These are phyloP conservation scores for Turdus rufiventris DNA, from an alignment of 2,113 vertebrate species.

Conservation along the genomic window DNA sequence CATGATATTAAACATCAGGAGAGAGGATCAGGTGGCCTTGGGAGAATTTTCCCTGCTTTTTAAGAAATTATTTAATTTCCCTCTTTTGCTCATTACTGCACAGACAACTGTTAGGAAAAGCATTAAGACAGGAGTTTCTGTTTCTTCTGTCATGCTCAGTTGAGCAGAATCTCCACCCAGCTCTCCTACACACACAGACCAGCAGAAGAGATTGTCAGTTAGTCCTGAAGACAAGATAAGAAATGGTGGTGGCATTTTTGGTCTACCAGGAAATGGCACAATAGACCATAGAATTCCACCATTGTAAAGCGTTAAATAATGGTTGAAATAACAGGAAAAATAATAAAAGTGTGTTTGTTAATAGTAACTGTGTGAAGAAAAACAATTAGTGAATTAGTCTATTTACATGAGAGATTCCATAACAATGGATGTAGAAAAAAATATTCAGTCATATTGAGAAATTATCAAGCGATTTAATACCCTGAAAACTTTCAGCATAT, in stretches of 20 bases:
- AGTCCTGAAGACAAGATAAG: not conserved
- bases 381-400: not conserved
- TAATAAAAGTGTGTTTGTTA: not conserved
- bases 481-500: not conserved
- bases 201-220: not conserved
- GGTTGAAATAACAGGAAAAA: constrained; percentile 12
- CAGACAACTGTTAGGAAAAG: not conserved
- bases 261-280: not conserved
- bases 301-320: not conserved
- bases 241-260: not conserved
- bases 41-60: not conserved
- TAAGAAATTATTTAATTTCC: not conserved
- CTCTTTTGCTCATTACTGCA: not conserved
- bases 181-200: not conserved
- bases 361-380: not conserved
- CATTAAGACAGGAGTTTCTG: not conserved
- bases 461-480: not conserved
- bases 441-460: not conserved
- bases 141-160: not conserved
- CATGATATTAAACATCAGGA: not conserved
- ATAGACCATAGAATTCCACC: not conserved
- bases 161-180: not conserved
- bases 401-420: not conserved
- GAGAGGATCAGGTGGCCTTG: not conserved
- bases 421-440: not conserved